Base-by-base conservation (phyloP, 2,888 invertebrate species). In the Dromius quadrimaculatus region DNA sequence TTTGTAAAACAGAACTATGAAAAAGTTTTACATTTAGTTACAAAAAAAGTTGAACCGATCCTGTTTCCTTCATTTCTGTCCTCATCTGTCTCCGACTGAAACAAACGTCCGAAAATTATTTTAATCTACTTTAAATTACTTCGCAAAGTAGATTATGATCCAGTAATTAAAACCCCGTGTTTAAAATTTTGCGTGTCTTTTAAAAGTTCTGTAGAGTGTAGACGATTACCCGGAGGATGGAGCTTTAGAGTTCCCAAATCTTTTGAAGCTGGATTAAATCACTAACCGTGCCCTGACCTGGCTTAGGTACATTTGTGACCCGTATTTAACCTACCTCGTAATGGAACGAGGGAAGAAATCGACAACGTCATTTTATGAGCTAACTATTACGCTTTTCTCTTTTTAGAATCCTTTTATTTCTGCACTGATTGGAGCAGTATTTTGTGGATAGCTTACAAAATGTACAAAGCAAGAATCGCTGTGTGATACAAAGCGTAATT, bases 81-180 rank as follows among this genome's bases (percentile, higher is more conserved):
- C 28, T 28, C 13, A n/a, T n/a, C n/a, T 17, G 2, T 36, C 36
- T 36, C 36, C 11, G 28, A 22, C 22, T 38, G 57, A 57, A 65
- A 66, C 66, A 66, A 66, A 66, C 57, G 66, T 66, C 54, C 66
- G 66, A 47, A 57, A 57, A 66, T 57, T 57, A 66, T 66, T 66
- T 66, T 57, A 66, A 66, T 66, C 57, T 66, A 66, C 66, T 66
- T 66, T 66, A 66, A 66, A 66, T 66, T 66, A 66, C 66, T 66
- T 66, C 32, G 38, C 43, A 66, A 66, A 66, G 66, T 66, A 66
- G 66, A 57, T 66, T 66, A 66, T 66, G 57, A 66, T 66, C 57
- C 66, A 22, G 66, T 66, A 66, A 66, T 66, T 66, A 66, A 66
- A 66, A 66, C 66, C 41, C 47, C 47, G 41, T 64, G 64, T 64